phyloP scores from a whole-genome alignment of 2,888 invertebrate genomes.

The Fissipunctia ypsillon region DNA sequence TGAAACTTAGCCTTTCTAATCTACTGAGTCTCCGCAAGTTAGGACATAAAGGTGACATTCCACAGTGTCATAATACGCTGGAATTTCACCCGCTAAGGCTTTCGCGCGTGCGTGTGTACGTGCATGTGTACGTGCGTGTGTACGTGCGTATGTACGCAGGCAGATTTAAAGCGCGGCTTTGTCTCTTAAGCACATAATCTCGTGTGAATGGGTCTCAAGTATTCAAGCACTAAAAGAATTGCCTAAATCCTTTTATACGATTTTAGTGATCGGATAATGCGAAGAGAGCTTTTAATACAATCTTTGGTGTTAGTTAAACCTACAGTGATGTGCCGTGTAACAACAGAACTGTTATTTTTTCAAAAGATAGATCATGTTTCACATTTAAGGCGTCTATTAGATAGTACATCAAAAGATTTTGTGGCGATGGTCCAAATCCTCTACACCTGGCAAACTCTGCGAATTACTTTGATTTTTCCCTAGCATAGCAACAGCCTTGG shows the following conservation, averaged over 20 bases:
- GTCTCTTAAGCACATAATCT: conserved; percentile 57
- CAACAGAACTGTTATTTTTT: not conserved
- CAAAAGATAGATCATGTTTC: not conserved
- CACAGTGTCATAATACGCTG: conserved; percentile 35
- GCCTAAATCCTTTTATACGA: conserved; percentile 45
- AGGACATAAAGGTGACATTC: conserved; percentile 47
- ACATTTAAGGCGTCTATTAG: not conserved
- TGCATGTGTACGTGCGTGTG: conserved; percentile 8
- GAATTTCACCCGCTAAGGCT: conserved; percentile 27
- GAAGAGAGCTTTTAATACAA: conserved; percentile 25
- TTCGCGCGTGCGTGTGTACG: conserved; percentile 20
- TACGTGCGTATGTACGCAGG: conserved; percentile 42
- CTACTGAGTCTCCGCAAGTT: not conserved
- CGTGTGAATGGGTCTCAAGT: conserved; percentile 45
- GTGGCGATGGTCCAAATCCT: not conserved
- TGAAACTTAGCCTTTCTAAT: conserved; percentile 10
- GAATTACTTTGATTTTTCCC: not conserved
- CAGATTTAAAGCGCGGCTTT: conserved; percentile 55
- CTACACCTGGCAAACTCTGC: not conserved
- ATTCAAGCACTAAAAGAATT: conserved; percentile 57
- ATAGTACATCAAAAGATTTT: not conserved
- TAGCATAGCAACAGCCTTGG: not conserved
- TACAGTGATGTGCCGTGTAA: not conserved
- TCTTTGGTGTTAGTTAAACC: not conserved
- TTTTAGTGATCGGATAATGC: conserved; percentile 29